Conservation (phyloP, 2,888 invertebrate species). For the Calameuta idolon region DNA sequence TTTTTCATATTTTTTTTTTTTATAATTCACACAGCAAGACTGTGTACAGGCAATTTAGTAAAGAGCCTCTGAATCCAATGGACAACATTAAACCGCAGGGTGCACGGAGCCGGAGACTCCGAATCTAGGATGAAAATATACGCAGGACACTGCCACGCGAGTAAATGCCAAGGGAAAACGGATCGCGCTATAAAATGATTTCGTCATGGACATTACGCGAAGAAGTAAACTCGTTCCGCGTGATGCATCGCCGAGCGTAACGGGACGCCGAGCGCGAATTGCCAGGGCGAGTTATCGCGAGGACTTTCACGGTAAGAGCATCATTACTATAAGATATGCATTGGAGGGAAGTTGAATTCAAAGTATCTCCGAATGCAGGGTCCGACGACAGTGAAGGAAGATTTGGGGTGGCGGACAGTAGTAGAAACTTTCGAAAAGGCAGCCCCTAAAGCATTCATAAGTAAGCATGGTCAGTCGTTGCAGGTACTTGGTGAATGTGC, state of each 20-base stretch:
- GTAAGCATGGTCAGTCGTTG: not conserved
- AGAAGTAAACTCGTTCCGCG: conserved; percentile 40
- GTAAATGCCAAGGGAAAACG: conserved; percentile 21
- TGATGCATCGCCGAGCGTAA: conserved; percentile 36
- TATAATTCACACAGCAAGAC: not conserved
- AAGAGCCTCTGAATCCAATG: not conserved
- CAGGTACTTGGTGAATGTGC: not conserved
- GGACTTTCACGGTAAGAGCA: conserved; percentile 1
- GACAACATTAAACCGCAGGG: not conserved
- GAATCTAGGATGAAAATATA: conserved; percentile 4
- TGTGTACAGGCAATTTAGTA: not conserved
- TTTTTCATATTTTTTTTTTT: not conserved
- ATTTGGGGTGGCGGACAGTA: not conserved
- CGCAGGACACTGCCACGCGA: not conserved
- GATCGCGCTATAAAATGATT: conserved; percentile 46
- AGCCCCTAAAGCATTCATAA: not conserved
- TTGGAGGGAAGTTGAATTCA: not conserved
- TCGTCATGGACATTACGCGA: conserved; percentile 32
- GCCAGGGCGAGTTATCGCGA: conserved; percentile 35
- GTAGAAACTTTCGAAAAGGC: not conserved
- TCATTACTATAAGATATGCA: not conserved
- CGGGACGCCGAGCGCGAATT: conserved; percentile 38
- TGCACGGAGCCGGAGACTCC: not conserved
- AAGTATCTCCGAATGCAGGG: not conserved
- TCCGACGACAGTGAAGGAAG: not conserved